A percentile compares a stretch with the other conserved stretches of the same genome.
phyloP scores from a whole-genome alignment of 2,888 invertebrate species.

The Phania funesta region DNA sequence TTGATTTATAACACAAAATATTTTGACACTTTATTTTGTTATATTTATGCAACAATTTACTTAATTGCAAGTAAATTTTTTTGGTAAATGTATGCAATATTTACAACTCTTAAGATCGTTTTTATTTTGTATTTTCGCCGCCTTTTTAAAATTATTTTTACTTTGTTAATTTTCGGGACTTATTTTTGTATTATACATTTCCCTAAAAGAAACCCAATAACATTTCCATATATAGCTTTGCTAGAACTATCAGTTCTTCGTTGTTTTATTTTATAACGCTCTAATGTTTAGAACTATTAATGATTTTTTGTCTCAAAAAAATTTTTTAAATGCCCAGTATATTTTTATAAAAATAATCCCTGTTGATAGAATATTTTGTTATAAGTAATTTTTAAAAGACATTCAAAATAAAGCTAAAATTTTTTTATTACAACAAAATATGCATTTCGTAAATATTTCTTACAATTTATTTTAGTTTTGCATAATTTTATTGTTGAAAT shows the following conservation, averaged over 20 bases:
- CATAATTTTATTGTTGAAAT: too few relatives aligned
- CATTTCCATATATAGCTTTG: slow-evolving; percentile 72
- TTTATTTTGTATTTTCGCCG: not conserved
- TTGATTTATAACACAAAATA: too few relatives aligned
- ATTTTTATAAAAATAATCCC: slow-evolving; percentile 24
- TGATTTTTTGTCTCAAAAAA: not conserved
- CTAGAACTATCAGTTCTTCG: not conserved
- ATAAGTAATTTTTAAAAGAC: slow-evolving; percentile 36
- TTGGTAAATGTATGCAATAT: slow-evolving; percentile 10
- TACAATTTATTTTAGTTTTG: too few relatives aligned
- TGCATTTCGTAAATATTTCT: too few relatives aligned
- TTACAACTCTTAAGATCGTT: not conserved
- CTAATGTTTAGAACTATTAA: not conserved
- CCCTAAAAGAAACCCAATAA: slow-evolving; percentile 15
- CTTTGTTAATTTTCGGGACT: not conserved
- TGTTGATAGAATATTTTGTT: not conserved
- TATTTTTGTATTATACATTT: slow-evolving; percentile 13
- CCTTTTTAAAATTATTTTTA: not conserved
- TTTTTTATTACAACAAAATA: slow-evolving; percentile 11
- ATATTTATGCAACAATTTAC: not conserved
- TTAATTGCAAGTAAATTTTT: slow-evolving; percentile 20
- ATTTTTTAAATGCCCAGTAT: slow-evolving; percentile 42
- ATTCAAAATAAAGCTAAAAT: slow-evolving; percentile 37
- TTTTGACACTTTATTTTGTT: not conserved
- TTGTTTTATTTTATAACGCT: not conserved